A percentile compares a stretch with the other conserved stretches of the same genome.
Evolutionary conservation across 2,113 vertebrate species (phyloP).

Genomic region (Lophura nycthemera): DNA sequence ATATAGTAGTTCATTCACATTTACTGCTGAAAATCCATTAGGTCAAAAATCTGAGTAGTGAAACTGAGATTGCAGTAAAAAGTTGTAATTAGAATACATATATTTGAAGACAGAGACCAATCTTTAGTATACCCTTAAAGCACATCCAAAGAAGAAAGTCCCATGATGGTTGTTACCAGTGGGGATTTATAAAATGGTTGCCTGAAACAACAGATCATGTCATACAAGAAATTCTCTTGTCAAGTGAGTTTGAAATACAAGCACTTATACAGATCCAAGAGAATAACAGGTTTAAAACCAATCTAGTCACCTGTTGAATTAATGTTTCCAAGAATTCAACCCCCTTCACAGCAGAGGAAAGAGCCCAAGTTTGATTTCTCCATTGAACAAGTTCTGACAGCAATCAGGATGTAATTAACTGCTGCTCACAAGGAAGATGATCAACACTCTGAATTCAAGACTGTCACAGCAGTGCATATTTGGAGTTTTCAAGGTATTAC

Average conservation of each 20-base stretch:
- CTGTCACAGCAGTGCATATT: neutral
- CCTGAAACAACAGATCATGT: neutral
- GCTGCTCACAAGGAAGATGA: neutral
- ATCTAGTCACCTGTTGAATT: neutral
- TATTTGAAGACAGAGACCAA: accelerated
- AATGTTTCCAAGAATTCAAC: neutral
- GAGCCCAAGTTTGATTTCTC: neutral
- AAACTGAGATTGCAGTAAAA: neutral
- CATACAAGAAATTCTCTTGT: neutral
- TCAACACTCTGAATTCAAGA: neutral
- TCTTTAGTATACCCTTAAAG: neutral
- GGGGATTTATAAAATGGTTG: neutral
- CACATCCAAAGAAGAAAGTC: neutral
- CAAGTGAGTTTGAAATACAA: neutral
- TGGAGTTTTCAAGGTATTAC: neutral
- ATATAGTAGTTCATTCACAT: neutral
- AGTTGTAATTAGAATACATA: neutral
- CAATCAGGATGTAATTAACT: neutral
- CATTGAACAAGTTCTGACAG: neutral
- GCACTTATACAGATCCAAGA: neutral
- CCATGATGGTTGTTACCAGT: neutral
- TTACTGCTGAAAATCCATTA: neutral
- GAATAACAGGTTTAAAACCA: neutral
- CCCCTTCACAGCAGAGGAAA: neutral
- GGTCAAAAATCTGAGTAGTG: neutral